Base-by-base conservation (phyloP, 2,113 vertebrate genomes). In the Phalacrocorax pelagicus region DNA sequence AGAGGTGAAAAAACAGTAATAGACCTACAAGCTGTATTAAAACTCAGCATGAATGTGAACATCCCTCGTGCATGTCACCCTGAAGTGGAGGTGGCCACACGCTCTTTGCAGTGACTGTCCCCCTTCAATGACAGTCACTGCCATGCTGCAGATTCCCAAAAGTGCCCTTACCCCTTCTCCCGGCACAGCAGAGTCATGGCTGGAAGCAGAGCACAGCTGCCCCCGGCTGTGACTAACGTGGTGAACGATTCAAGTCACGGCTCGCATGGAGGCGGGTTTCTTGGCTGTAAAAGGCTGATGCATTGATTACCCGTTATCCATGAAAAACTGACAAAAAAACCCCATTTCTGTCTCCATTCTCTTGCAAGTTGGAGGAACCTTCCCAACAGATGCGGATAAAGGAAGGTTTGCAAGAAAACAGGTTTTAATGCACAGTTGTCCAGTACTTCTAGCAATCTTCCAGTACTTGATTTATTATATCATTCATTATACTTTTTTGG, bases 201-300 rank as follows among this genome's bases (percentile, higher is more conserved):
- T 90, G 82, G 83, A 86, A 92, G 82, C 67, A 74, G 72, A 93
- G 83, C 69, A 29, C 79, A 66, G 32, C 66, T 52, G 0, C 73
- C 47, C 57, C 57, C 8, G 3, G 62, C 86, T 72, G 92, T 92
- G 95, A 93, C 70, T 96, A 83, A 72, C 40, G 10, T 11, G 86
- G 92, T 70, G 73, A 83, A 92, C 94, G 92, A 95, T 91, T 94
- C 97, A 87, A 72, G 34, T 79, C 83, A 32, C 34, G 67, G 88
- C 81, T 88, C 81, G 47, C 44, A 62, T 81, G 59, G 85, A 94
- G 49, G 59, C 74, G 81, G 32, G 58, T 95, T 92, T 96, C 96
- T 92, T 94, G 94, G 85, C 92, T 91, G 63, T 96, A 90, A 96
- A 97, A 92, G 71, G 55, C 93, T 87, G 80, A 71, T 96, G 95